phyloP scores from a whole-genome alignment of 92 coral and sea anemone species.

The Umimayanthus chanpuru region DNA sequence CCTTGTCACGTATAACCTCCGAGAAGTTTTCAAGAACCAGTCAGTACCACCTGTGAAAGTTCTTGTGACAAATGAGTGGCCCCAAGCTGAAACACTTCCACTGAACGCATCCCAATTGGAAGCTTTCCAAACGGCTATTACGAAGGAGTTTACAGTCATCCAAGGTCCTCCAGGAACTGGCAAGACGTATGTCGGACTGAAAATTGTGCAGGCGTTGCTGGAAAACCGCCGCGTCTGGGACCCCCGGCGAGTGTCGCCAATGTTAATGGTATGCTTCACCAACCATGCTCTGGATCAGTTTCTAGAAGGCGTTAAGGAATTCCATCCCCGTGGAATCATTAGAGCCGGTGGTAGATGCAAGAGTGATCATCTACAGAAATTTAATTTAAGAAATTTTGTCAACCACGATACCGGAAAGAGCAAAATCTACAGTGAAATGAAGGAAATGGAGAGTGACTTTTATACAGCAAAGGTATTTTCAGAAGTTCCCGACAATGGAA shows the following conservation, averaged over 20 bases:
- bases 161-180: too few relatives aligned
- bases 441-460: slow-evolving; percentile 8
- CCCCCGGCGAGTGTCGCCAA: too few relatives aligned
- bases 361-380: slow-evolving; percentile 47
- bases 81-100: slow-evolving; percentile 52
- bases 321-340: slow-evolving; percentile 49
- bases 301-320: slow-evolving; percentile 65
- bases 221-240: too few relatives aligned
- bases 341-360: slow-evolving; percentile 78
- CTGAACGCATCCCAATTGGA: slow-evolving; percentile 72
- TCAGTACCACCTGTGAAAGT: slow-evolving; percentile 42
- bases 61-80: slow-evolving; percentile 63
- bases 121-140: slow-evolving; percentile 76
- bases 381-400: slow-evolving; percentile 48
- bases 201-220: too few relatives aligned
- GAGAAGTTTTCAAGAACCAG: neutral
- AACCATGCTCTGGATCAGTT: too few relatives aligned
- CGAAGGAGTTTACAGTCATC: too few relatives aligned
- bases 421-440: slow-evolving; percentile 6
- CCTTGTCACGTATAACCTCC: slow-evolving; percentile 55
- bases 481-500: neutral
- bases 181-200: too few relatives aligned
- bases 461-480: neutral
- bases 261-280: too few relatives aligned
- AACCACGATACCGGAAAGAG: neutral